Evolutionary conservation across 1,140 invertebrate genomes (phyloP), one percentile per base, ranked within the genome.

Genomic region (Drosophila burlai): DNA sequence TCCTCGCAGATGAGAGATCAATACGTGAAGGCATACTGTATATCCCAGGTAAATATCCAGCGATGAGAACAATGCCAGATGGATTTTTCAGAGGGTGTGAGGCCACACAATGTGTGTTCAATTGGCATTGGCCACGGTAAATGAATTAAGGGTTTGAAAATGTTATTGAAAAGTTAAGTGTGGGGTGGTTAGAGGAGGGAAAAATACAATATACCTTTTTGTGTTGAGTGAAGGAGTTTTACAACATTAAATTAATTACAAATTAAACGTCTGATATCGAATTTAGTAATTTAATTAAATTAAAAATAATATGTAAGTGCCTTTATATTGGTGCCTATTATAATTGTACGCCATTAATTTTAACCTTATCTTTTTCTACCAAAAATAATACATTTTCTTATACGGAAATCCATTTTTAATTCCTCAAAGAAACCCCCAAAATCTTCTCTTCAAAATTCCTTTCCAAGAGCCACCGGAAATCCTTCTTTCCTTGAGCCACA

Each of bases 1-100:
- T 77, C 47, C 29, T 54, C 45, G 21, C 38, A 62, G 43, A 52
- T 62, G 57, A 45, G 49, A 40, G 18, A 18, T 54, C 38, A 49
- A 26, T 55, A 38, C 26, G 16, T 38, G 10, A 42, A 55, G 47
- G 55, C 43, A 40, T 11, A n/a, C 10, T 4, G n/a, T 65, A 66
- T 64, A 69, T 75, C 16, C 66, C 40, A 50, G 60, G 58, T 59
- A 85, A 64, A 58, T 63, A 49, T 47, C 24, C 63, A 65, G 54
- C 49, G 45, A 49, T 16, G 62, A 46, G 55, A 73, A 68, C 74
- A 74, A 64, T 64, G 65, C 34, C 42, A 52, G 21, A 68, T 24
- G 24, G 43, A 60, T 50, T 73, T 47, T 36, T 43, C 26, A 34
- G 55, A 18, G 42, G 64, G 64, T 29, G 29, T 61, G 64, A 59